phyloP scores from a whole-genome alignment of 2,113 vertebrate genomes.

The Tetraodon nigroviridis region DNA sequence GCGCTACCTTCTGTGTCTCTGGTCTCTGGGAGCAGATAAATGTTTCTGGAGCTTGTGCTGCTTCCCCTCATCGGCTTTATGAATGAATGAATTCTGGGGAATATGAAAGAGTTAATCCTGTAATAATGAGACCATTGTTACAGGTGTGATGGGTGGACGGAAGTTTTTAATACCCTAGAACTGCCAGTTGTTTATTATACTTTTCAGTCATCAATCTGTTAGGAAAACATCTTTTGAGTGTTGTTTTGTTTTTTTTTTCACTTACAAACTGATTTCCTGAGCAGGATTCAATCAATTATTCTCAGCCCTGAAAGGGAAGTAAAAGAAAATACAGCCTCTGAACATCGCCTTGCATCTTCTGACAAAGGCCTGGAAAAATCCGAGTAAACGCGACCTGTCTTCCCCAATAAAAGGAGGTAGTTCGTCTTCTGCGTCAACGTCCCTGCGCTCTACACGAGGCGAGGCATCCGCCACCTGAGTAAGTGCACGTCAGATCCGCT shows the following conservation, averaged over 20 bases:
- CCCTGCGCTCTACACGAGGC: constrained; percentile 17
- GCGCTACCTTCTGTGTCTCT: no score
- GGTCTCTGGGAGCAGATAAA: no score
- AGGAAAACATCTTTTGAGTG: constrained; percentile 9
- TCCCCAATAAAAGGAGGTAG: constrained; percentile 45
- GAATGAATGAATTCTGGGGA: no score
- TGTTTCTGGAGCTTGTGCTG: no score
- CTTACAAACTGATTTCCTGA: constrained; percentile 45
- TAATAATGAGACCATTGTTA: constrained; percentile 6
- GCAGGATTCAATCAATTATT: constrained; percentile 38
- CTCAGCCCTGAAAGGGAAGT: constrained; percentile 6
- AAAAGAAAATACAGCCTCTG: constrained; percentile 15
- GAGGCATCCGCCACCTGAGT: constrained; percentile 32
- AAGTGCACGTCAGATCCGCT: constrained; percentile 33
- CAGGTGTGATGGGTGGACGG: constrained; percentile 23
- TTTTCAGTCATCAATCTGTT: constrained; percentile 29
- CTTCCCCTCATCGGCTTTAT: no score
- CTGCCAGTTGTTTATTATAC: constrained; percentile 30
- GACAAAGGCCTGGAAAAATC: constrained; percentile 58
- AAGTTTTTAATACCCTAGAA: constrained; percentile 13
- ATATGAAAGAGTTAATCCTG: neutral
- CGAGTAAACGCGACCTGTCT: constrained; percentile 55
- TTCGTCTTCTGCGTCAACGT: constrained; percentile 36
- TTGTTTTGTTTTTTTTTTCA: constrained; percentile 9
- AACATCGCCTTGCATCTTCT: constrained; percentile 27